These are phyloP conservation scores for Pyralis farinalis DNA, from an alignment of 2,888 invertebrate genomes.

Conservation along the genomic window DNA sequence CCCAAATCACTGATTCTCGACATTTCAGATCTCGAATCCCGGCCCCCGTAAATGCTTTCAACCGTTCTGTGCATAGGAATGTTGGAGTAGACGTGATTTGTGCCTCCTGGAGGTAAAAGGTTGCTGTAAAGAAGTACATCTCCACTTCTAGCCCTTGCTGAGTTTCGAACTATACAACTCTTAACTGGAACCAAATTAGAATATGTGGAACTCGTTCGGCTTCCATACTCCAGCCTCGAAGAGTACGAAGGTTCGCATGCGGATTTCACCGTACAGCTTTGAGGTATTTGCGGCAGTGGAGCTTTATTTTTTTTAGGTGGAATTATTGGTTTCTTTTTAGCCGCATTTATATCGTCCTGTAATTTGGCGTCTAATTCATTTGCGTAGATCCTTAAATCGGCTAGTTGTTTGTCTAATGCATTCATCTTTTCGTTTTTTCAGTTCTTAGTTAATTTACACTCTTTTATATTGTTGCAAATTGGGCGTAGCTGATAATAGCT, in stretches of 20 bases:
- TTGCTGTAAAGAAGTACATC: constrained; percentile 73
- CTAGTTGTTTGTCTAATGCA: constrained; percentile 69
- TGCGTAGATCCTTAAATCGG: constrained; percentile 71
- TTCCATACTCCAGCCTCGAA: constrained; percentile 82
- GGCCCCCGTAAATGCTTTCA: constrained; percentile 72
- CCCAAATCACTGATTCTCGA: constrained; percentile 73
- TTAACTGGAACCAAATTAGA: constrained; percentile 76
- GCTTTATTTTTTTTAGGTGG: constrained; percentile 73
- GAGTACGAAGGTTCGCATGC: constrained; percentile 89
- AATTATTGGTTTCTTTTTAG: constrained; percentile 70
- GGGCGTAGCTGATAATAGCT: too few species aligned
- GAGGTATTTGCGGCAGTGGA: constrained; percentile 84
- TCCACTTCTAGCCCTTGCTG: constrained; percentile 57
- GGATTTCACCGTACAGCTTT: constrained; percentile 87
- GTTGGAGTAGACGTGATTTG: constrained; percentile 74
- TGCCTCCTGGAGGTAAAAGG: constrained; percentile 69
- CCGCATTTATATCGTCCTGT: constrained; percentile 71
- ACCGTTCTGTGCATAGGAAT: constrained; percentile 71
- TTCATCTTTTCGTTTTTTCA: constrained; percentile 44
- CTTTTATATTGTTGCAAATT: constrained; percentile 9
- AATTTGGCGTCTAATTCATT: constrained; percentile 73
- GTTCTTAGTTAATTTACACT: not conserved
- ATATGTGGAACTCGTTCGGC: constrained; percentile 70
- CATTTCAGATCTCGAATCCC: constrained; percentile 62
- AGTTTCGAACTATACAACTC: constrained; percentile 72